phyloP scores from a whole-genome alignment of 2,113 vertebrate genomes.

The Syngnathus typhle region DNA sequence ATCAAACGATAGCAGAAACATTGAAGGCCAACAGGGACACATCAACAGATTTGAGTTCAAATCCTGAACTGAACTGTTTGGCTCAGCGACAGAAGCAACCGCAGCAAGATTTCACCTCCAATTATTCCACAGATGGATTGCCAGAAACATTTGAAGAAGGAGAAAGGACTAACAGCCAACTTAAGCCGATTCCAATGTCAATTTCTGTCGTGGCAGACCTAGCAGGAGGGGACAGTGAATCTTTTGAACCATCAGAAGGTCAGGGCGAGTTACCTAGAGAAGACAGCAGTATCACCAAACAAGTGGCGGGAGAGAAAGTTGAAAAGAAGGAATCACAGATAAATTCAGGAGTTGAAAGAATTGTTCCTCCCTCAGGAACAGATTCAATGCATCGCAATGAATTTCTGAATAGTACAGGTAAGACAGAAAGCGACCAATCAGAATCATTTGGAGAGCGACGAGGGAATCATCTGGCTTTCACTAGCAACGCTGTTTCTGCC shows the following conservation, averaged over 20 bases:
- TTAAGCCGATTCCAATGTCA: background rate
- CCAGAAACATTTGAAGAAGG: slow-evolving; percentile 24
- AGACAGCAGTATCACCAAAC: slow-evolving; percentile 15
- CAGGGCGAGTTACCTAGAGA: slow-evolving; percentile 22
- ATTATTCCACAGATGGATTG: slow-evolving; percentile 31
- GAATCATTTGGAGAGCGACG: slow-evolving; percentile 35
- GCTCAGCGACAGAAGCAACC: slow-evolving; percentile 45
- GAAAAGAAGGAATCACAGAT: background rate
- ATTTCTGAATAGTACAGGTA: slow-evolving; percentile 22
- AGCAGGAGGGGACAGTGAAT: slow-evolving; percentile 16
- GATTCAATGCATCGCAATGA: slow-evolving; percentile 19
- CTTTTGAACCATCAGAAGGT: slow-evolving; percentile 25
- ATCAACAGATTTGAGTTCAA: slow-evolving; percentile 20
- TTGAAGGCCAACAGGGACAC: slow-evolving; percentile 24
- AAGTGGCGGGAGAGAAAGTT: slow-evolving; percentile 14
- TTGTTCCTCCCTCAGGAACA: background rate
- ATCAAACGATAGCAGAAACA: slow-evolving; percentile 20
- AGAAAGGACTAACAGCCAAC: slow-evolving; percentile 12
- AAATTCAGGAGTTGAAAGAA: too few species aligned
- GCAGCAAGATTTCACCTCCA: slow-evolving; percentile 31
- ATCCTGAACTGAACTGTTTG: slow-evolving; percentile 38
- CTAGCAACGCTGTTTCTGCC: slow-evolving; percentile 28
- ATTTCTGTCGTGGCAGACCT: slow-evolving; percentile 5
- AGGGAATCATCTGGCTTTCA: slow-evolving; percentile 10
- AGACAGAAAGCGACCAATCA: slow-evolving; percentile 29